Evolutionary conservation across 2,888 invertebrate genomes (phyloP).

Genomic region (Lasioglossum oenotherae): DNA sequence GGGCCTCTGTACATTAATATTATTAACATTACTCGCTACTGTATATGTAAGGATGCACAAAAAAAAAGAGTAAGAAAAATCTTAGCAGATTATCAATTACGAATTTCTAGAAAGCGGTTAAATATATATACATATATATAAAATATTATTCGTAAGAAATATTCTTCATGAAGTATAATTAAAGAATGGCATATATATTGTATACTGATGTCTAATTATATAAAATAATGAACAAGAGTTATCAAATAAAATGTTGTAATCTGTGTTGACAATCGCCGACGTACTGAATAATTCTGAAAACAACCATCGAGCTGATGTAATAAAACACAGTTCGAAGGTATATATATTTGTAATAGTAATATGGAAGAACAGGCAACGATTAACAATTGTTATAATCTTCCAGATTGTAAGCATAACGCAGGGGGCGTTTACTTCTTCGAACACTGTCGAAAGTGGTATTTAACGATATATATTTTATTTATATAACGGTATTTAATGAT

Average conservation of each 20-base stretch:
- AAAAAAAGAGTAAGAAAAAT: constrained; percentile 49
- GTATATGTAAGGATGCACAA: constrained; percentile 46
- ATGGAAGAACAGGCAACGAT: constrained; percentile 13
- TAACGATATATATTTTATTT: no score
- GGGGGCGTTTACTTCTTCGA: constrained; percentile 2
- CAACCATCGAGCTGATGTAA: constrained; percentile 66
- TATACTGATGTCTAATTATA: constrained; percentile 81
- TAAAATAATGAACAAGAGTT: constrained; percentile 80
- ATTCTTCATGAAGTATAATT: constrained; percentile 78
- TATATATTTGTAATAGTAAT: constrained; percentile 53
- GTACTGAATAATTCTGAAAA: constrained; percentile 76
- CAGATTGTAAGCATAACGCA: constrained; percentile 7
- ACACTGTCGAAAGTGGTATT: constrained; percentile 19
- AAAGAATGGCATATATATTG: constrained; percentile 81
- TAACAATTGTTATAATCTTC: constrained; percentile 16
- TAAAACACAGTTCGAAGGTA: constrained; percentile 70
- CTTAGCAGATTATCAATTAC: constrained; percentile 70
- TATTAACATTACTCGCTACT: constrained; percentile 69
- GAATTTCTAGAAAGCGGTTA: constrained; percentile 72
- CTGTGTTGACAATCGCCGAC: constrained; percentile 81
- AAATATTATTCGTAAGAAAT: constrained; percentile 72
- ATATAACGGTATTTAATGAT: no score
- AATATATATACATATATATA: constrained; percentile 53
- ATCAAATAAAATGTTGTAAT: constrained; percentile 78
- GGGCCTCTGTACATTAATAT: constrained; percentile 77